Conservation (phyloP, 2,888 invertebrate species). For the Brachyptera risi region DNA sequence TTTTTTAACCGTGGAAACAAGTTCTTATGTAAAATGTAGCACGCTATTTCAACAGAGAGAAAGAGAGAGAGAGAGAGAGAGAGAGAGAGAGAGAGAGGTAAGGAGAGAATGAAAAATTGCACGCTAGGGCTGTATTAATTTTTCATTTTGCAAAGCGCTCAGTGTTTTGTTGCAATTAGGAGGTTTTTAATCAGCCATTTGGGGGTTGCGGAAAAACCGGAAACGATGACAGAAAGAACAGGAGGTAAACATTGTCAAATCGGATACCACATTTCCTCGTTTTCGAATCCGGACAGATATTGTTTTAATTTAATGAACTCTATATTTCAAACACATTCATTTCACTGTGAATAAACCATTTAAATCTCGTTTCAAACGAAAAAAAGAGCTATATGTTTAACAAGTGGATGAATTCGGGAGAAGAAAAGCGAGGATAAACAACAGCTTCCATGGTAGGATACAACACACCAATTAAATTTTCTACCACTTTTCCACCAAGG, state of each 20-base stretch:
- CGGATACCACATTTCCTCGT: not conserved
- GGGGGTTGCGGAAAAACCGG: conserved; percentile 19
- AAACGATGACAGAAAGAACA: conserved; percentile 12
- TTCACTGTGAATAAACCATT: too few species aligned
- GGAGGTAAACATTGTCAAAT: not conserved
- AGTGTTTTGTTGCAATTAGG: conserved; percentile 30
- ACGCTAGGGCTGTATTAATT: conserved; percentile 24
- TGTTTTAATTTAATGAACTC: not conserved
- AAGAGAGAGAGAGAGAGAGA: too few species aligned
- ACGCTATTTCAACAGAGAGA: not conserved
- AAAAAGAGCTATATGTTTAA: too few species aligned
- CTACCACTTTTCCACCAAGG: not conserved
- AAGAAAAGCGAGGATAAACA: not conserved
- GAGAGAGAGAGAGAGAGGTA: too few species aligned
- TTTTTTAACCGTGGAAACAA: conserved; percentile 10
- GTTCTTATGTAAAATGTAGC: conserved; percentile 20
- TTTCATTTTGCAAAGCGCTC: conserved; percentile 25
- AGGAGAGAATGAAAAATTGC: conserved; percentile 22
- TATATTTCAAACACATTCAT: not conserved
- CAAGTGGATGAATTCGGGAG: too few species aligned
- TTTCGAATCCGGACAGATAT: not conserved
- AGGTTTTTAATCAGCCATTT: conserved; percentile 29
- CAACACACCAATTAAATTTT: not conserved
- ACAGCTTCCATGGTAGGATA: not conserved
- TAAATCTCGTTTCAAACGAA: too few species aligned